Evolutionary conservation across 1,140 invertebrate genomes (phyloP), one percentile per base, ranked within the genome.

Genomic region (Dendroctonus ponderosae): DNA sequence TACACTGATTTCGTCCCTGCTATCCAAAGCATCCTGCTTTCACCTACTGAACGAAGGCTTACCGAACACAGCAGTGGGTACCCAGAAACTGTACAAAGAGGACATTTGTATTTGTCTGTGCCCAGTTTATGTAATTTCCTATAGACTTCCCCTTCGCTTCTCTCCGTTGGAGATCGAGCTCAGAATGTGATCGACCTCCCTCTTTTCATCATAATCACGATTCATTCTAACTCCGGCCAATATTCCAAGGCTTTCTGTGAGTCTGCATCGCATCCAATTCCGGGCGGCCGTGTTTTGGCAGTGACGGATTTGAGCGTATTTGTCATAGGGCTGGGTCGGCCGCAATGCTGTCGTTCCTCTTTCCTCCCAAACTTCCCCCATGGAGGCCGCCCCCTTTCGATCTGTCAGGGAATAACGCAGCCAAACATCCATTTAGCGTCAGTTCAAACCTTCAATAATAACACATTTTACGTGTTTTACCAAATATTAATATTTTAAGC

Each of bases 41-140:
- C 50, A 70, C 67, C 73, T 76, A 74, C 71, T 76, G 75, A 74
- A 74, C 73, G 70, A 63, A 62, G 75, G 74, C 75, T 74, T 69
- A 72, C 73, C 71, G 65, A 68, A 71, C 74, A 63, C 75, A 75
- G 63, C 74, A 74, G 71, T 77, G 73, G 74, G 76, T 75, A 76
- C 77, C 75, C 74, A 77, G 76, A 77, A 69, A 76, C 71, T 72
- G 74, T 78, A 79, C 77, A 78, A 78, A 79, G 77, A 76, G 77
- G 74, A 75, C 77, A 79, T 79, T 79, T 79, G 76, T 79, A 79
- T 78, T 78, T 78, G 77, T 79, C 77, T 77, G 74, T 76, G 76
- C 74, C 74, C 76, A 79, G 77, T 79, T 79, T 79, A 79, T 78
- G 77, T 79, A 79, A 79, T 79, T 79, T 79, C 77, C 77, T 79